Base-by-base conservation (phyloP, 2,888 invertebrate genomes). In the Poecilus cupreus region DNA sequence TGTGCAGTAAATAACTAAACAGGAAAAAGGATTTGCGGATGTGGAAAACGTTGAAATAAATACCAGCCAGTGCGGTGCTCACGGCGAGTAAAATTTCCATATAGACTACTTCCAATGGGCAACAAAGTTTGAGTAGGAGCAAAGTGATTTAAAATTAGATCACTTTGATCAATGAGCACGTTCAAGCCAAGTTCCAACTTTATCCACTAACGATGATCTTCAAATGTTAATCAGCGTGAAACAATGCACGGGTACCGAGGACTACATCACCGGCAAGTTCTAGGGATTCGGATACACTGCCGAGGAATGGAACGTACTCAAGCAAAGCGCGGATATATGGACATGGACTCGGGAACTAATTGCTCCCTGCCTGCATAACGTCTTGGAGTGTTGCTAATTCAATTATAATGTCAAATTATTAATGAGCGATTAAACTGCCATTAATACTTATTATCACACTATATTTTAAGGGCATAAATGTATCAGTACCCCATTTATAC, bases 221-320 rank as follows among this genome's bases (percentile, higher is more conserved):
- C 60, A 57, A 77, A 77, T 60, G 60, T 60, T 77, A 77, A 77
- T 77, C 57, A 57, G 43, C 24, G 77, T 22, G 22, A 77, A 77
- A 57, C 77, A 77, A 77, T 77, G 60, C 22, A 32, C 4, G 32
- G 32, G 32, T 8, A 43, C 43, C 43, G 43, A 43, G 43, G n/a
- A n/a, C n/a, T 43, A 43, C 43, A 43, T 43, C 43, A 43, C 43
- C n/a, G 11, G 43, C 43, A 43, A 43, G 1, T 43, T 43, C 43
- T n/a, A 43, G 32, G 43, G 43, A 10, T 43, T 43, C 43, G 43
- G n/a, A 43, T 3, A 11, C 43, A 3, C 43, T 8, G 43, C n/a
- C 1, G 13, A 43, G 43, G 4, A 43, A 43, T 10, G 13, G 43
- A 13, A 43, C 3, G 43, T n/a, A 43, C 43, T 13, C 43, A 10